phyloP scores from a whole-genome alignment of 2,797 vertebrate genomes.

The Rhincodon typus region DNA sequence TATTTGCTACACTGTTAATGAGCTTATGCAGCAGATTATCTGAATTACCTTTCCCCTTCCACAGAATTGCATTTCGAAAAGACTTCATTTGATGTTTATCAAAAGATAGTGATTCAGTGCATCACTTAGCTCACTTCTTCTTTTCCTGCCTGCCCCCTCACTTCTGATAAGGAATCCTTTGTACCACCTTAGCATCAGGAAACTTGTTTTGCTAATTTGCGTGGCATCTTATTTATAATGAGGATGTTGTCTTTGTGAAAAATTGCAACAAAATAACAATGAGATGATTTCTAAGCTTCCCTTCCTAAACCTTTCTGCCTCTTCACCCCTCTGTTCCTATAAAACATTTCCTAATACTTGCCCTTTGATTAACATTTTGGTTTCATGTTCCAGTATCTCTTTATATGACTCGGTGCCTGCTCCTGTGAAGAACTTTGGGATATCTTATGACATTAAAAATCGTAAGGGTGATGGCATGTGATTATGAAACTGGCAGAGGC shows the following conservation, averaged over 20 bases:
- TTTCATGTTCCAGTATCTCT: background rate
- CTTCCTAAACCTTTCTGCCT: background rate
- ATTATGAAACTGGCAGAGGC: no score
- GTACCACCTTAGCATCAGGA: no score
- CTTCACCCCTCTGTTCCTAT: background rate
- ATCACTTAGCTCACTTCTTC: background rate
- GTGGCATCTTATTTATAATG: background rate
- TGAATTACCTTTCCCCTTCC: background rate
- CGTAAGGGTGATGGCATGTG: no score
- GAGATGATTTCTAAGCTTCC: background rate
- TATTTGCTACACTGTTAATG: background rate
- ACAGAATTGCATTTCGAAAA: background rate
- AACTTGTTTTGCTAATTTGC: background rate
- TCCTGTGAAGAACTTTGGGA: background rate
- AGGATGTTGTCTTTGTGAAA: background rate
- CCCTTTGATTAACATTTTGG: background rate
- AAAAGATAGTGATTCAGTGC: background rate
- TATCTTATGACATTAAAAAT: background rate
- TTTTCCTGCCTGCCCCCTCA: background rate
- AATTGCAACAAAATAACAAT: background rate
- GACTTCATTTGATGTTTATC: background rate
- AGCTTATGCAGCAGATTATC: background rate
- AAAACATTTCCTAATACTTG: background rate
- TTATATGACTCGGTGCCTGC: background rate
- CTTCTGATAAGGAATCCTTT: background rate